Percentiles rank a stretch among this genome's conserved stretches.
phyloP scores from a whole-genome alignment of 2,888 invertebrate species.

The Noctua comes region DNA sequence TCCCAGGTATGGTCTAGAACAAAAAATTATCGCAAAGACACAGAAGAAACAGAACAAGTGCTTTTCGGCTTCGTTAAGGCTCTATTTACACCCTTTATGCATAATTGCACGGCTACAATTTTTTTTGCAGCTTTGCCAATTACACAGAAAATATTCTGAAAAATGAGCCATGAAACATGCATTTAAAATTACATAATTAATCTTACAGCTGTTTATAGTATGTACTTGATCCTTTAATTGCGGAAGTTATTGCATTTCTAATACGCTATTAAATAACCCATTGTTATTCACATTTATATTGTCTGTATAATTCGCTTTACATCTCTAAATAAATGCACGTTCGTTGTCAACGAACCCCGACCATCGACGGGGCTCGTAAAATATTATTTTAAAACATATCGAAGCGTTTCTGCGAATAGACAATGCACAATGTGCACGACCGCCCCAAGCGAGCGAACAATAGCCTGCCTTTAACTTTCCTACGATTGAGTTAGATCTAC shows the following conservation, averaged over 20 bases:
- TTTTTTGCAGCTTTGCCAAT: neutral
- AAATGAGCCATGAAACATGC: neutral
- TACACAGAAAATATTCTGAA: neutral
- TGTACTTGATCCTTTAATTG: neutral
- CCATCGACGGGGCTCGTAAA: conserved; percentile 69
- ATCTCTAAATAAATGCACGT: conserved; percentile 55
- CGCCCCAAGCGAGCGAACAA: conserved; percentile 78
- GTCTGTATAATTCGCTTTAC: conserved; percentile 37
- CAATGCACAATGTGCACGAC: conserved; percentile 86
- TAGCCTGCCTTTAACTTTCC: conserved; percentile 74
- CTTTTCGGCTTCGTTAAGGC: too few relatives aligned
- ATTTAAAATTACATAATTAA: neutral
- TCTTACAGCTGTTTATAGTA: neutral
- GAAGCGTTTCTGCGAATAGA: conserved; percentile 76
- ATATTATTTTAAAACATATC: conserved; percentile 76
- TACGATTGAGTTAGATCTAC: conserved; percentile 74
- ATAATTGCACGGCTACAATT: neutral
- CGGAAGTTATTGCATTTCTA: neutral
- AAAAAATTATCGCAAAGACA: too few relatives aligned
- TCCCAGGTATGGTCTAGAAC: too few relatives aligned
- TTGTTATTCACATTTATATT: conserved; percentile 26
- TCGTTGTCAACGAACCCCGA: conserved; percentile 67
- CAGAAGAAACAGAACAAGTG: too few relatives aligned
- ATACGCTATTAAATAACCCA: neutral
- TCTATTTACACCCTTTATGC: too few relatives aligned